These are phyloP conservation scores for Ganaspis brasiliensis DNA, from an alignment of 2,888 invertebrate genomes.

Conservation along the genomic window DNA sequence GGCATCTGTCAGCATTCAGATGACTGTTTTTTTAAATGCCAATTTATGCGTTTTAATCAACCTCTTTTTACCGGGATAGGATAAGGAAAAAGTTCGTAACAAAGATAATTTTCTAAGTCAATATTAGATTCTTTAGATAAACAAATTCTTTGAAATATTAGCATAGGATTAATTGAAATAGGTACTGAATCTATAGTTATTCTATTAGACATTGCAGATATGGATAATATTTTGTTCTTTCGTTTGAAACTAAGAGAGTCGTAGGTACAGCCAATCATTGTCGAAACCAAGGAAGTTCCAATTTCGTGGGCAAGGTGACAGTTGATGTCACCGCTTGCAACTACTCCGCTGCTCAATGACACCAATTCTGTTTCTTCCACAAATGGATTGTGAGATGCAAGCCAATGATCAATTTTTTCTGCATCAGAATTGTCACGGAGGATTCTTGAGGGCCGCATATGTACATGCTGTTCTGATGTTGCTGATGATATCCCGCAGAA, in stretches of 20 bases:
- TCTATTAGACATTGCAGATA: background rate
- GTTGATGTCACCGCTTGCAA: constrained; percentile 64
- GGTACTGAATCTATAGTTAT: background rate
- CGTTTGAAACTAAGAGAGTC: constrained; percentile 67
- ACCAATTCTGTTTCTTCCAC: constrained; percentile 42
- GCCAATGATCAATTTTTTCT: constrained; percentile 24
- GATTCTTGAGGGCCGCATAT: background rate
- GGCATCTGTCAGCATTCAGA: too few relatives aligned
- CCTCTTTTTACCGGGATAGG: too few relatives aligned
- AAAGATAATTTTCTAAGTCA: constrained; percentile 3
- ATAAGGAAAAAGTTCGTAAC: background rate
- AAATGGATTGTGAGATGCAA: constrained; percentile 4
- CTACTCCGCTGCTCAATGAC: constrained; percentile 64
- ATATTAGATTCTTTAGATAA: background rate
- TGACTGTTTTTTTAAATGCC: too few relatives aligned
- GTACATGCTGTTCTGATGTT: constrained; percentile 5
- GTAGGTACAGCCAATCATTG: constrained; percentile 66
- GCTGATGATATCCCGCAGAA: background rate
- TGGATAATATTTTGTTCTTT: constrained; percentile 5
- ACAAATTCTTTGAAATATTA: constrained; percentile 20
- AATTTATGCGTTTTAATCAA: too few relatives aligned
- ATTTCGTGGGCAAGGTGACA: constrained; percentile 61
- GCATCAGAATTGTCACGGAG: constrained; percentile 1
- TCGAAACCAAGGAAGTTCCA: constrained; percentile 63
- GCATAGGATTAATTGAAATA: constrained; percentile 4